phyloP scores from a whole-genome alignment of 2,888 invertebrate species.

The Unio pictorum region DNA sequence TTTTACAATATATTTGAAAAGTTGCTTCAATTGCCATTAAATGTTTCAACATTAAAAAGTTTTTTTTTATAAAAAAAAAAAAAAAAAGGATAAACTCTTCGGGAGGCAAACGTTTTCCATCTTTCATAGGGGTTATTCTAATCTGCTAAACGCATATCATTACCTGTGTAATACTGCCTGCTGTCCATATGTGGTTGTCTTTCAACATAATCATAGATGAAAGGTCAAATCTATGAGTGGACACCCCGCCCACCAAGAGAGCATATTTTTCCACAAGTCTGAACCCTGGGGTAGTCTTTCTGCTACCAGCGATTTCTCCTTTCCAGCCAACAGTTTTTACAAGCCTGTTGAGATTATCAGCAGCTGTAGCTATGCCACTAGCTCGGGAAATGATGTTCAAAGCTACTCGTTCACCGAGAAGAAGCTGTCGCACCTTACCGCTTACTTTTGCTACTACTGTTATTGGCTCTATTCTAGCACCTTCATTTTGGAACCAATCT shows the following conservation, averaged over 20 bases:
- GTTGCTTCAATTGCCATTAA: no score
- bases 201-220: constrained; percentile 73
- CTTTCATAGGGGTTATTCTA: no score
- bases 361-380: constrained; percentile 71
- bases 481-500: constrained; percentile 66
- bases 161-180: constrained; percentile 69
- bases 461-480: constrained; percentile 54
- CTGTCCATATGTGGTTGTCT: constrained; percentile 72
- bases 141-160: not conserved
- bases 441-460: constrained; percentile 64
- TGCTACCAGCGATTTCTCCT: constrained; percentile 71
- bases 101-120: no score
- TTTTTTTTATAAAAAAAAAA: no score
- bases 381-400: constrained; percentile 71
- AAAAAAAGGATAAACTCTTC: no score
- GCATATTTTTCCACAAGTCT: constrained; percentile 73
- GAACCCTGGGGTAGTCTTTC: constrained; percentile 74
- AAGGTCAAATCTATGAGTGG: constrained; percentile 71
- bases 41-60: no score
- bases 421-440: constrained; percentile 67
- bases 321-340: constrained; percentile 62
- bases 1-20: no score
- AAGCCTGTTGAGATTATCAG: constrained; percentile 46
- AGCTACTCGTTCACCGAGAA: constrained; percentile 71
- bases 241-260: constrained; percentile 70